Evolutionary conservation across 2,113 vertebrate species (phyloP).

Genomic region (Melanerpes aurifrons): DNA sequence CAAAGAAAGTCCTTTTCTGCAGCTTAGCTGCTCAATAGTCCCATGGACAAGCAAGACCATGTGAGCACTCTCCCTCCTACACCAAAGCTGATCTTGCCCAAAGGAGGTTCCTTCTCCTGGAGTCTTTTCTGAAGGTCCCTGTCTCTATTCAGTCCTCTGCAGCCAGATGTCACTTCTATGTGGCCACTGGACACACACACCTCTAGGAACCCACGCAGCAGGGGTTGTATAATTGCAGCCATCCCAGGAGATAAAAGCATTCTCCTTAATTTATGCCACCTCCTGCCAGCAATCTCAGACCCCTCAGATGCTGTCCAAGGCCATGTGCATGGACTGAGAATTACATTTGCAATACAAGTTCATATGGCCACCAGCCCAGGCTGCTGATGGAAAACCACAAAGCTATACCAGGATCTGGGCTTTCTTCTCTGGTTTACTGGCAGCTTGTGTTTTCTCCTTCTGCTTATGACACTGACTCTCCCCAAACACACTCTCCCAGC

Average conservation of each 20-base stretch:
- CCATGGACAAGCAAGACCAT: neutral
- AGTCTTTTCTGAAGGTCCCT: neutral
- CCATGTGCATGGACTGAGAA: neutral
- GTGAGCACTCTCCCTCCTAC: neutral
- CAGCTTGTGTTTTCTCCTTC: neutral
- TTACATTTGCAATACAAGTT: neutral
- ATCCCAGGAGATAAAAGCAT: neutral
- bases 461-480: accelerated
- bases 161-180: neutral
- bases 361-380: neutral
- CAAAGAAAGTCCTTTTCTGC: neutral
- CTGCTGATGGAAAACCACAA: neutral
- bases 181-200: neutral
- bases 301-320: neutral
- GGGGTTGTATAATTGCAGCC: neutral
- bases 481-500: neutral
- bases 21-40: neutral
- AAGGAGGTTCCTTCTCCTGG: neutral
- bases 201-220: neutral
- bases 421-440: neutral
- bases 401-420: accelerated
- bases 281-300: neutral
- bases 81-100: neutral
- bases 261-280: neutral
- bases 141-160: neutral